Evolutionary conservation across 2,113 vertebrate species (phyloP).

Genomic region (Pygoscelis antarcticus): DNA sequence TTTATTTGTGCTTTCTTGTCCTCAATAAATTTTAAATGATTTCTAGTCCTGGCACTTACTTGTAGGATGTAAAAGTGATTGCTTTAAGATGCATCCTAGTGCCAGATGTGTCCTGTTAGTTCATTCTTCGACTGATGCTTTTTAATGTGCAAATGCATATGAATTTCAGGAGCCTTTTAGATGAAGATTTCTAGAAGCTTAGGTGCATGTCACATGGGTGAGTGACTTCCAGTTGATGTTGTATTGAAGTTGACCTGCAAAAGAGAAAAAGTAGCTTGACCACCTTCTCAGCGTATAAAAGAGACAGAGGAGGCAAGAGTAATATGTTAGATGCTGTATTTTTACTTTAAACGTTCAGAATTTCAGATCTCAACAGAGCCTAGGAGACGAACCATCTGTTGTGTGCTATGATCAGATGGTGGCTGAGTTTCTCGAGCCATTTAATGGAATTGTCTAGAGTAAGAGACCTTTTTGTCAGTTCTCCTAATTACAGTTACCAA

Average conservation of each 20-base stretch:
- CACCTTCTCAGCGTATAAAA: neutral
- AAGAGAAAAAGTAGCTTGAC: conserved; percentile 38
- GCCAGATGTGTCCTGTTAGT: conserved; percentile 10
- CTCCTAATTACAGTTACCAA: neutral
- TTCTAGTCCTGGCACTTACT: conserved; percentile 8
- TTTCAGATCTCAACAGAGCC: neutral
- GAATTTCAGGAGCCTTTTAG: conserved; percentile 66
- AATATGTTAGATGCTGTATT: neutral
- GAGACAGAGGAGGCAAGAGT: neutral
- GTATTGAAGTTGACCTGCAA: conserved; percentile 69
- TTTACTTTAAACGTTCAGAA: neutral
- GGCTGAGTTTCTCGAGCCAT: neutral
- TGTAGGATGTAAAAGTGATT: conserved; percentile 4
- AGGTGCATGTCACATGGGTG: conserved; percentile 68
- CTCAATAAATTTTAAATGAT: conserved; percentile 27
- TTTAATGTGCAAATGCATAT: neutral
- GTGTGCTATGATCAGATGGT: neutral
- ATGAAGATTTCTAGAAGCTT: conserved; percentile 75
- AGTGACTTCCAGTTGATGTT: conserved; percentile 28
- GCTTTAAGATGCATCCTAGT: conserved; percentile 32
- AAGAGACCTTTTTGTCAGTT: neutral
- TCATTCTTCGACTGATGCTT: neutral
- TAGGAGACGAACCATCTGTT: neutral
- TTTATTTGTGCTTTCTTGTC: conserved; percentile 41
- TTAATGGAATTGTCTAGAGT: neutral